phyloP scores from a whole-genome alignment of 1,140 invertebrate genomes.

The Papilio polyxenes region DNA sequence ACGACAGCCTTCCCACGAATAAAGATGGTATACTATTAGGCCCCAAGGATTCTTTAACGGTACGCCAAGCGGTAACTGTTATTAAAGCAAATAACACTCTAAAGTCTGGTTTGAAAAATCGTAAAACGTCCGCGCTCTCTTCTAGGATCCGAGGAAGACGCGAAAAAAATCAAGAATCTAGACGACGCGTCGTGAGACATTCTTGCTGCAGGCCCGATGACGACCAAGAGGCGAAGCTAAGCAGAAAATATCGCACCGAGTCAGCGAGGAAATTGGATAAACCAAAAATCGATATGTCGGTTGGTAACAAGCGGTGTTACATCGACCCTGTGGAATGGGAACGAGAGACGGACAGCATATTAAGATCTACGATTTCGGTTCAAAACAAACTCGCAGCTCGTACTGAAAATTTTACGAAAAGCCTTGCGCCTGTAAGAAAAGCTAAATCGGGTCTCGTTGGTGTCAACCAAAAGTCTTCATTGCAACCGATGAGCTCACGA shows the following conservation, averaged over 20 bases:
- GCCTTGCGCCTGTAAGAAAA: constrained; percentile 52
- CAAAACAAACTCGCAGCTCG: constrained; percentile 67
- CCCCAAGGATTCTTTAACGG: constrained; percentile 70
- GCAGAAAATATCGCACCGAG: constrained; percentile 70
- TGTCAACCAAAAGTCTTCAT: constrained; percentile 50
- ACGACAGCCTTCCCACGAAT: constrained; percentile 66
- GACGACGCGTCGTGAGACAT: constrained; percentile 65
- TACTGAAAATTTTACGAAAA: constrained; percentile 41
- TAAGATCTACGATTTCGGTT: constrained; percentile 73
- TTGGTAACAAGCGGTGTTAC: constrained; percentile 80
- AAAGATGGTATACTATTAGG: constrained; percentile 68
- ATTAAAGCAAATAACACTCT: constrained; percentile 73
- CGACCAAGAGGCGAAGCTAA: constrained; percentile 48
- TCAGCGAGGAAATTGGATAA: constrained; percentile 68
- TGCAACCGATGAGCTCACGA: constrained; percentile 52
- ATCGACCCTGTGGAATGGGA: constrained; percentile 79
- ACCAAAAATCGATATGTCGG: constrained; percentile 71
- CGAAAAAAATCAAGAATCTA: constrained; percentile 75
- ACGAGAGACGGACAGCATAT: constrained; percentile 75
- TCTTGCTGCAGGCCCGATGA: constrained; percentile 71
- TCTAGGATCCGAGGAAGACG: constrained; percentile 76
- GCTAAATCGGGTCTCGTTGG: constrained; percentile 62
- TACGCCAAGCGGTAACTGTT: constrained; percentile 76
- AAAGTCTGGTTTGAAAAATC: constrained; percentile 74
- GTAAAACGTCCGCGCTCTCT: constrained; percentile 77